Evolutionary conservation across 2,888 invertebrate genomes (phyloP).

Genomic region (Nycteola revayana): DNA sequence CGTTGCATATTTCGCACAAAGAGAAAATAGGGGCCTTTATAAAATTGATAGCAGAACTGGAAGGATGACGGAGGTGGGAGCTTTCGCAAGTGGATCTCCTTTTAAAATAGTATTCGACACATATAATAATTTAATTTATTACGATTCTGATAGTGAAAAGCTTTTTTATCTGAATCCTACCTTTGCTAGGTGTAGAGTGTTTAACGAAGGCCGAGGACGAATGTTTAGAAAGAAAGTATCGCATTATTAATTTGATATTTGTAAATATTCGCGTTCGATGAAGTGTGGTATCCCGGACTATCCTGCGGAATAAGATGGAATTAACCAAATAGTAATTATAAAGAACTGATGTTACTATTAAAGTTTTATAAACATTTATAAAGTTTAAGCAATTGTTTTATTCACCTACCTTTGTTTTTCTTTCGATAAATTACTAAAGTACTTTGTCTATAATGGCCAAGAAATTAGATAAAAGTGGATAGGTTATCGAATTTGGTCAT

Average conservation of each 20-base stretch:
- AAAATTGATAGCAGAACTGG: constrained; percentile 47
- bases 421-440: too few relatives aligned
- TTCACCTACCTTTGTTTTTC: too few relatives aligned
- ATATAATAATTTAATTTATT: constrained; percentile 57
- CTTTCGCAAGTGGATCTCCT: constrained; percentile 47
- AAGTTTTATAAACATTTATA: too few relatives aligned
- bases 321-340: too few relatives aligned
- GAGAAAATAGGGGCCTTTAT: constrained; percentile 50
- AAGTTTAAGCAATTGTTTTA: too few relatives aligned
- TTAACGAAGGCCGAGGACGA: constrained; percentile 33
- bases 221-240: constrained; percentile 27
- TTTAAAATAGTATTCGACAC: constrained; percentile 53
- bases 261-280: constrained; percentile 7
- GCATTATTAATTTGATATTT: neutral
- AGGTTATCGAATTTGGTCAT: too few relatives aligned
- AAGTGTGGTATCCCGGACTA: too few relatives aligned
- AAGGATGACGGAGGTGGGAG: constrained; percentile 46
- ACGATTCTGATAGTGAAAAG: constrained; percentile 45
- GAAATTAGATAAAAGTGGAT: too few relatives aligned
- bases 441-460: too few relatives aligned
- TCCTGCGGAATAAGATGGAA: too few relatives aligned
- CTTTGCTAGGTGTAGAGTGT: constrained; percentile 48
- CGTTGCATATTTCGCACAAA: constrained; percentile 53
- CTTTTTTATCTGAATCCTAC: constrained; percentile 56
- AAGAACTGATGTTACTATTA: too few relatives aligned